Percentiles rank a stretch among this genome's conserved stretches.
These are phyloP conservation scores for Mormyrops boulengeri DNA, from an alignment of 2,797 vertebrate species.

Conservation along the genomic window DNA sequence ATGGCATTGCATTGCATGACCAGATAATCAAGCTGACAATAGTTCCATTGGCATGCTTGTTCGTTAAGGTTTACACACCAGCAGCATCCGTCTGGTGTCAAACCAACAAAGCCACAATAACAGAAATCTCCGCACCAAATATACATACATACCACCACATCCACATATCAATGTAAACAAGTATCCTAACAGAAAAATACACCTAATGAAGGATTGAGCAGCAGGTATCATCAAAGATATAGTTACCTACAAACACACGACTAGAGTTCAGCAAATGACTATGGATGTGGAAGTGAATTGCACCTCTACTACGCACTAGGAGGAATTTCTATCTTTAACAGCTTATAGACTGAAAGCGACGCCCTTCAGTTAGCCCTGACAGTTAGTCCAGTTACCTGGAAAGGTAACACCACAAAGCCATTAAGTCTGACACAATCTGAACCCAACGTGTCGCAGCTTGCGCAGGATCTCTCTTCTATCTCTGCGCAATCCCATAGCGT, in stretches of 20 bases:
- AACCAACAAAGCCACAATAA: background rate
- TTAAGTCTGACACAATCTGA: background rate
- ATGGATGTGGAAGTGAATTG: background rate
- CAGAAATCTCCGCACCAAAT: background rate
- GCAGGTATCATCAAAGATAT: background rate
- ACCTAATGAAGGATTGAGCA: background rate
- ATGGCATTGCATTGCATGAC: slow-evolving; percentile 41
- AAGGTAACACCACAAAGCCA: background rate
- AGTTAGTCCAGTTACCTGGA: background rate
- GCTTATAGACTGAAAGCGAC: background rate
- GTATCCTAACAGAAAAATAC: background rate
- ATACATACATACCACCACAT: background rate
- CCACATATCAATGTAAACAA: background rate
- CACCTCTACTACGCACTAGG: background rate
- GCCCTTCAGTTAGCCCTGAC: background rate
- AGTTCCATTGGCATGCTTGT: background rate
- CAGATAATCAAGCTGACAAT: slow-evolving; percentile 23
- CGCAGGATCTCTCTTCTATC: background rate
- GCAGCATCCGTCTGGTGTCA: background rate
- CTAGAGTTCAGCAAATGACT: background rate
- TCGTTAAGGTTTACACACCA: background rate
- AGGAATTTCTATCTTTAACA: background rate
- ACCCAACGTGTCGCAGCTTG: background rate
- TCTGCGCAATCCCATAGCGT: background rate
- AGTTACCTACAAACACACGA: background rate